Evolutionary conservation across 2,113 vertebrate genomes (phyloP).

Genomic region (Psilopogon haemacephalus): DNA sequence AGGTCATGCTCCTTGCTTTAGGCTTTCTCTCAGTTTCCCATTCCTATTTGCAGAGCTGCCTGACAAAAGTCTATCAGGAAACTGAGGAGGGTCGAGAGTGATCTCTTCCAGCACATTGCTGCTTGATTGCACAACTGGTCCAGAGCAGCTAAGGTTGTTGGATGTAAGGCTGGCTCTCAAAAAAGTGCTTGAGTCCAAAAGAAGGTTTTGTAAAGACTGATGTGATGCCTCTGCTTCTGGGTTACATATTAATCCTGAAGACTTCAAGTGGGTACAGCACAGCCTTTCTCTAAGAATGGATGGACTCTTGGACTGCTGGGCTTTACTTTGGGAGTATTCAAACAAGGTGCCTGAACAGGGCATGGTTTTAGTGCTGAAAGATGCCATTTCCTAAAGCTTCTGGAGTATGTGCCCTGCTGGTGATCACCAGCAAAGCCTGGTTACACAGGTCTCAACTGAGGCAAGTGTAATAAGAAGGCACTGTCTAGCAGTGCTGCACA

Average conservation of each 20-base stretch:
- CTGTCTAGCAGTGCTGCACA: not conserved
- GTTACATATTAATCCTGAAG: not conserved
- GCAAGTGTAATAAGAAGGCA: fast-evolving
- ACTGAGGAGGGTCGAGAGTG: not conserved
- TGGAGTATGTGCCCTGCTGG: not conserved
- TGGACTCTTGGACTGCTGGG: fast-evolving
- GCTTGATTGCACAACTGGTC: not conserved
- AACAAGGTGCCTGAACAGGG: not conserved
- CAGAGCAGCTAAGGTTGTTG: not conserved
- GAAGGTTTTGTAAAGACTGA: not conserved
- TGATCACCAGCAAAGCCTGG: not conserved
- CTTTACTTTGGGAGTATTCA: not conserved
- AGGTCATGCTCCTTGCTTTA: not conserved
- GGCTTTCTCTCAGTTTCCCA: not conserved
- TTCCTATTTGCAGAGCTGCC: not conserved
- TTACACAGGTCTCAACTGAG: not conserved
- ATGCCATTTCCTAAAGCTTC: not conserved
- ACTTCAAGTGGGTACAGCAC: not conserved
- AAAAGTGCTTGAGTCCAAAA: not conserved
- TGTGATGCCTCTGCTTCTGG: not conserved
- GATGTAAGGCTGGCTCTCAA: not conserved
- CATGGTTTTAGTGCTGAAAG: not conserved
- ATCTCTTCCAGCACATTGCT: fast-evolving
- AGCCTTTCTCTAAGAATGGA: fast-evolving
- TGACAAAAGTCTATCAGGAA: not conserved